Base-by-base conservation (phyloP, 1,140 invertebrate genomes). In the Doryteuthis pealeii region DNA sequence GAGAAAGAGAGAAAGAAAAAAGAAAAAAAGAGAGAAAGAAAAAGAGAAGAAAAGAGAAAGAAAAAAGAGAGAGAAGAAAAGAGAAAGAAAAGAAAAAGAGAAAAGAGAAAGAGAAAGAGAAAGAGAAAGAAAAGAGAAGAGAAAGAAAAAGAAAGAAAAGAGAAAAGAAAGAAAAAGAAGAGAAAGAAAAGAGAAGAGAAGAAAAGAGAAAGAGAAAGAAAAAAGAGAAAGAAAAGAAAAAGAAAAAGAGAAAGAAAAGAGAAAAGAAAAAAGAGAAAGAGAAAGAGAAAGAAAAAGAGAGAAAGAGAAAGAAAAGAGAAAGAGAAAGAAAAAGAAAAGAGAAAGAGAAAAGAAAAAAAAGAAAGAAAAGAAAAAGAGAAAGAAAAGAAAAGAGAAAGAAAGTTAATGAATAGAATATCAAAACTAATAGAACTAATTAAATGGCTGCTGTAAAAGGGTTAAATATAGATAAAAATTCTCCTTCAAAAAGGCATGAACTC, bases 241-340 rank as follows among this genome's bases (percentile, higher is more conserved):
- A 72, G 35, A 43, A 43, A 40, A 49, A 65, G 43, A 62, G 74
- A 75, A 40, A 72, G 54, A 40, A 71, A 49, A 72, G 70, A 75
- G 74, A 75, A 49, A 65, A 33, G 32, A 69, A 65, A 30, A 72
- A 31, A 65, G 49, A 71, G 70, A 72, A n/a, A 70, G 66, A 74
- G 40, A 43, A 26, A 69, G 66, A 70, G 43, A 70, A 18, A 70
- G 40, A 69, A 35, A 70, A 3, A n/a, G 54, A 5, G 18, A 22
- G 26, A 8, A n/a, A n/a, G 26, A 58, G 54, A 58, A 22, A 3
- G 26, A 58, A 5, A 5, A 58, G 6, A 5, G 5, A 28, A n/a
- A 22, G 5, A 22, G 5, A 6, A n/a, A 5, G 18, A 6, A 58
- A 22, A 2, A 4, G 4, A 15, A 4, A 26, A 58, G 54, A 2